Base-by-base conservation (phyloP, 2,113 vertebrate genomes). In the Malurus melanocephalus region DNA sequence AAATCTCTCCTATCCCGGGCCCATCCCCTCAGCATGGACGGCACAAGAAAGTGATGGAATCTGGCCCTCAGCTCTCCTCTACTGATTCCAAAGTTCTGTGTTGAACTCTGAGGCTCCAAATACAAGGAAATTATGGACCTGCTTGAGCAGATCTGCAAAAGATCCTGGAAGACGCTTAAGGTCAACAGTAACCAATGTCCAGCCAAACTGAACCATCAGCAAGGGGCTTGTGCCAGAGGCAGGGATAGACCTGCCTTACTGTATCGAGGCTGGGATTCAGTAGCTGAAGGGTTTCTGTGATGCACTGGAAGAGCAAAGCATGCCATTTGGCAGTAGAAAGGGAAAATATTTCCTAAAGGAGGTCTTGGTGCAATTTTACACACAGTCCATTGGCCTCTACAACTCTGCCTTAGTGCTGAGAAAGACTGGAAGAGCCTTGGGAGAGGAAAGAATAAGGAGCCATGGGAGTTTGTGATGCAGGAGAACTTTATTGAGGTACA, bases 141-240 rank as follows among this genome's bases (percentile, higher is more conserved):
- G 20, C 12, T 35, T 15, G 2, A 35, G 1, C 0, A 3, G 7
- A 35, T 35, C 3, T 30, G 12, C 9, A 11, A 16, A 20, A 7
- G 9, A 5, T 15, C 14, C 16, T 16, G 35, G 28, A 62, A 27
- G 17, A 42, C 13, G 11, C n/a, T 27, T 35, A 51, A 5, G 23
- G 13, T 13, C 28, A 51, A 35, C 11, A 40, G 40, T 5, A n/a
- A 33, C 9, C 10, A 16, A 8, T 10, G 18, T 33, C 23, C 30
- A 52, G 10, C 8, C 3, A 22, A 51, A 52, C 30, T 8, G 14
- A 62, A 33, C 5, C 6, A 7, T 6, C 28, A 22, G 5, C 8
- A 20, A 59, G 22, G 24, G 69, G 20, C 8, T 17, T 38, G 8
- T 22, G 13, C 10, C 24, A 33, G 14, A 15, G 43, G 19, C 15